A percentile compares a stretch with the other conserved stretches of the same genome.
Conservation (phyloP, 2,888 invertebrate species). For the Deladenus siricidicola region DNA sequence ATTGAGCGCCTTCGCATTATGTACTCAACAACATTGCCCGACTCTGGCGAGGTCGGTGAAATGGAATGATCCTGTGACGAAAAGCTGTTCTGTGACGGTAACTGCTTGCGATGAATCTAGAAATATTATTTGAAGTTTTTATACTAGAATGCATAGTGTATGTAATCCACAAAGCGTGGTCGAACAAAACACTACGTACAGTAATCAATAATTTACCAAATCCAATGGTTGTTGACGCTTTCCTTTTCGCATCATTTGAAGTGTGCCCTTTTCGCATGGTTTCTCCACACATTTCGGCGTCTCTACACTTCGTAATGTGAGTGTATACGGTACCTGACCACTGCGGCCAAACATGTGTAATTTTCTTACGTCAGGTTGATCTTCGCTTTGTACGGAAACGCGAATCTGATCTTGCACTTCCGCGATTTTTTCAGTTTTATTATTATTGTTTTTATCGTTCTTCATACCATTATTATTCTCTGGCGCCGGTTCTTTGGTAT, state of each 20-base stretch:
- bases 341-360: constrained; percentile 29
- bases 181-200: too few species aligned
- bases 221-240: constrained; percentile 22
- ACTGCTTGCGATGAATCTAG: constrained; percentile 43
- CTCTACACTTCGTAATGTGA: constrained; percentile 49
- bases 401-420: neutral
- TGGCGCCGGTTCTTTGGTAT: too few species aligned
- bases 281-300: constrained; percentile 1
- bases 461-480: neutral
- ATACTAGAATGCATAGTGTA: neutral
- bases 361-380: constrained; percentile 41
- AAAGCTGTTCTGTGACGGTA: constrained; percentile 51
- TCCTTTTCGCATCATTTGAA: neutral
- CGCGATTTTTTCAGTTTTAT: neutral
- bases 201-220: constrained; percentile 16
- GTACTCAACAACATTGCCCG: constrained; percentile 46
- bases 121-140: neutral
- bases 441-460: constrained; percentile 4
- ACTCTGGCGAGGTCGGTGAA: constrained; percentile 44
- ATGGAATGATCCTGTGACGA: constrained; percentile 53
- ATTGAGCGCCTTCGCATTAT: constrained; percentile 37
- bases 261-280: neutral
- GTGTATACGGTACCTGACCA: constrained; percentile 46
- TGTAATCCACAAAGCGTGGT: too few species aligned
- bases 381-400: constrained; percentile 27